Conservation (phyloP, 2,797 vertebrate species). For the Gymnothorax javanicus region DNA sequence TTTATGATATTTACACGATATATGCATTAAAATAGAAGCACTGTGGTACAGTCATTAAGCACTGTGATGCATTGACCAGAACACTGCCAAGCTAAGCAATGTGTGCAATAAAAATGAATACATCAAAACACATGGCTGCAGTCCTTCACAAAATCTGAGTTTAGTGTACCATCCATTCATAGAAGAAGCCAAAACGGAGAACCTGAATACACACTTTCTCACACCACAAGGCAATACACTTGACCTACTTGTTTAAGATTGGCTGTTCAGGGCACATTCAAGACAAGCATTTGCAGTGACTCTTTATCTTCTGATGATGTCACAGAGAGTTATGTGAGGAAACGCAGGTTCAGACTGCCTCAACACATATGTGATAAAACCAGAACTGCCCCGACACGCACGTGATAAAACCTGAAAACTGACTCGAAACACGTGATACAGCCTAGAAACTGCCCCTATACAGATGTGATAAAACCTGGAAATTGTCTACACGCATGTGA, state of each 20-base stretch:
- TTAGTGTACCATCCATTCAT: slow-evolving; percentile 4
- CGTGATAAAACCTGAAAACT: not conserved
- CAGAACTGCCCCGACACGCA: not conserved
- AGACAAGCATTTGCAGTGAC: not conserved
- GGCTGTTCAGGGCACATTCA: not conserved
- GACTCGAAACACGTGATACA: not conserved
- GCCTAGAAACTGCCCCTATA: slow-evolving; percentile 65
- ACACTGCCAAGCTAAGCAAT: slow-evolving; percentile 16
- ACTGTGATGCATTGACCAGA: slow-evolving; percentile 4
- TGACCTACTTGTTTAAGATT: not conserved
- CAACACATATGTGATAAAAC: not conserved
- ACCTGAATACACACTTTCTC: not conserved
- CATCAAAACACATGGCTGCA: not conserved
- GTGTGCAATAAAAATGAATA: not conserved
- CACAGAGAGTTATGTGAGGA: not conserved
- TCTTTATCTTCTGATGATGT: not conserved
- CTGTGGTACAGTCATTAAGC: slow-evolving; percentile 16
- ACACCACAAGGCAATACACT: not conserved
- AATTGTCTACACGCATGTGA: slow-evolving; percentile 78
- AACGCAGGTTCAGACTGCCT: not conserved
- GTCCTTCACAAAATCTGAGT: slow-evolving; percentile 1
- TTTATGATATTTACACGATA: slow-evolving; percentile 1
- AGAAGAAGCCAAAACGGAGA: slow-evolving; percentile 6
- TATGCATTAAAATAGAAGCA: slow-evolving; percentile 16
- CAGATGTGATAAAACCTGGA: slow-evolving; percentile 82